Evolutionary conservation across 2,113 vertebrate species (phyloP), one percentile per base, ranked within the genome.

Genomic region (Tachysurus vachellii): DNA sequence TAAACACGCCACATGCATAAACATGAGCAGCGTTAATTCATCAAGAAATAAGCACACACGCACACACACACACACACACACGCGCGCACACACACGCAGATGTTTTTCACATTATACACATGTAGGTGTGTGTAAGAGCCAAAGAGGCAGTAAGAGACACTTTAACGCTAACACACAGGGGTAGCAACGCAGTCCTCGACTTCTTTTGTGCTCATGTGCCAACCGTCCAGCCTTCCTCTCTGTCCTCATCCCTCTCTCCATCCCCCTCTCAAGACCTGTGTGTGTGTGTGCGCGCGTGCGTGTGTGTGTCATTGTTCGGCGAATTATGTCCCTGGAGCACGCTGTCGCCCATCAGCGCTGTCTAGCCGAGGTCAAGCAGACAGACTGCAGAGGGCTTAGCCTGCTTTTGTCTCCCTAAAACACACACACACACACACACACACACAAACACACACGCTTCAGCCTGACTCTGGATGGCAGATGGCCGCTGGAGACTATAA

Each of bases 401-500:
- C 73, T 84, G 61, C 81, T 87, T 84, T 89, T 91, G 86, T 83
- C 56, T 85, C 28, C 12, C 53, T 81, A 31, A 50, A 50, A 70
- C 50, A 53, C 73, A 77, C 80, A 47, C 36, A 70, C 79, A 42
- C 86, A 82, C 75, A 77, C 85, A 73, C 82, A 77, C 86, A 82
- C 85, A 71, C 85, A 82, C 80, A 8, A 80, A n/a, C 89, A 92
- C 91, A 89, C 91, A 42, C 92, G 53, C 90, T 71, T 28, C 89
- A 70, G 94, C 93, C 93, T 92, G 94, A 93, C 92, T 89, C 91
- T 93, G 85, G 89, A 93, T 92, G 95, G 96, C 97, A 98, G 97
- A 99, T 98, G 97, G 97, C 96, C 92, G 66, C 90, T 88, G 80
- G 94, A 95, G 95, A 94, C 94, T 96, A 94, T 95, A 85, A 81